These are phyloP conservation scores for Melipona quadrifasciata DNA, from an alignment of 1,140 invertebrate genomes.

Conservation along the genomic window DNA sequence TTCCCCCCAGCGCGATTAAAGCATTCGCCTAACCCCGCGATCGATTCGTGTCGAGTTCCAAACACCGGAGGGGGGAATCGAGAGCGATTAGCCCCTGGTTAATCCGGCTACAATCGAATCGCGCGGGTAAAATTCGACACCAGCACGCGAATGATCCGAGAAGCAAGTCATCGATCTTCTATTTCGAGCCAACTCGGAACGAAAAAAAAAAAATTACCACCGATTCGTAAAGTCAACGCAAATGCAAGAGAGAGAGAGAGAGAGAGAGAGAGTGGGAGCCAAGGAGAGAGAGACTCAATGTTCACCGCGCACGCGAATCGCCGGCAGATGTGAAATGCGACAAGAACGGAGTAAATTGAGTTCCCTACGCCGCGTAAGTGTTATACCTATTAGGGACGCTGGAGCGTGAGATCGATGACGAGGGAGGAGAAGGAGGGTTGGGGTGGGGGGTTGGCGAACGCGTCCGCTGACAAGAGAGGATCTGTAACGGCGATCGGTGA, in stretches of 20 bases:
- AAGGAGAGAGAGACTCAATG: not conserved
- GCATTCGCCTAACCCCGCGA: not conserved
- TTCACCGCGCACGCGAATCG: conserved; percentile 28
- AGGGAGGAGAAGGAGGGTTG: too few relatives aligned
- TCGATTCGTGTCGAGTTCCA: too few relatives aligned
- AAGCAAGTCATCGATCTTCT: not conserved
- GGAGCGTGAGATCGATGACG: conserved; percentile 21
- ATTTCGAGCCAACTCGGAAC: not conserved
- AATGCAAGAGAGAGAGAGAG: not conserved
- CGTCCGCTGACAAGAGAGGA: conserved; percentile 39
- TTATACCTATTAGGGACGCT: conserved; percentile 40
- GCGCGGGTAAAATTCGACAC: not conserved
- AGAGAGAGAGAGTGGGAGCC: not conserved
- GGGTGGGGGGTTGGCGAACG: not conserved
- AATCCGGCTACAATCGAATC: not conserved
- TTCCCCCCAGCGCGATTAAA: too few relatives aligned
- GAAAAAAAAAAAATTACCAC: not conserved
- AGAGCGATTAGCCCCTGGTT: not conserved
- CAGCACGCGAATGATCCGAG: too few relatives aligned
- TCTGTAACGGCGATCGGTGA: conserved; percentile 35
- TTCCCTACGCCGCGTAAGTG: conserved; percentile 12
- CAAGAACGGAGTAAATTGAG: conserved; percentile 28
- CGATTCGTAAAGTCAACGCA: not conserved
- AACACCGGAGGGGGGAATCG: too few relatives aligned
- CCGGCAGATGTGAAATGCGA: conserved; percentile 15